Conservation (phyloP, 2,888 invertebrate species). For the Exephanes ischioxanthus region DNA sequence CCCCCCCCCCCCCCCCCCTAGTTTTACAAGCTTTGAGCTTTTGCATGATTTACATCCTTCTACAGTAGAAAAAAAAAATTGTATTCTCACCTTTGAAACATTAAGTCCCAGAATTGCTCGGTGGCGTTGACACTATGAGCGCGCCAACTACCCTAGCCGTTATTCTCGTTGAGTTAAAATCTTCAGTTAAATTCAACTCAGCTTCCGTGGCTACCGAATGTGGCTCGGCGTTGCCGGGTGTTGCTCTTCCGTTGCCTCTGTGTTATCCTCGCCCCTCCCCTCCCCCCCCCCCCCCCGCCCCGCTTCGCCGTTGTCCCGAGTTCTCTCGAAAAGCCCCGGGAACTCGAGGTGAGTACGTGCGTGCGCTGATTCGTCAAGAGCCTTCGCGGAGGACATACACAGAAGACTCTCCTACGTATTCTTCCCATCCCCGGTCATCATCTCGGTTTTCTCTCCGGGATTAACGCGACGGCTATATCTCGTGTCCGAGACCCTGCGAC, state of each 20-base stretch:
- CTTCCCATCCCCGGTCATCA: background rate
- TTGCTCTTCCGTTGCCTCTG: background rate
- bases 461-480: conserved; percentile 47
- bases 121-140: background rate
- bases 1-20: background rate
- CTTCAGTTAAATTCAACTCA: background rate
- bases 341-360: conserved; percentile 45
- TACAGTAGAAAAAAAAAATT: background rate
- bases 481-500: conserved; percentile 56
- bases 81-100: conserved; percentile 2
- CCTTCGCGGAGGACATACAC: background rate
- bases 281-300: background rate
- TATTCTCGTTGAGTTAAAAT: background rate
- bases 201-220: background rate
- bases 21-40: background rate
- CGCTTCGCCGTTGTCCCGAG: background rate
- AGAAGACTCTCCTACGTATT: conserved; percentile 16
- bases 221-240: conserved; percentile 4
- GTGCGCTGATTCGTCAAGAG: conserved; percentile 42
- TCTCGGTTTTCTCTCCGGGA: conserved; percentile 37
- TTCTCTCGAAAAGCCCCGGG: conserved; percentile 26
- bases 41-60: background rate
- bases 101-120: background rate
- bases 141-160: background rate
- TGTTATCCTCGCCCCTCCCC: background rate